These are phyloP conservation scores for Odontothrips loti DNA, from an alignment of 2,888 invertebrate species.

Conservation along the genomic window DNA sequence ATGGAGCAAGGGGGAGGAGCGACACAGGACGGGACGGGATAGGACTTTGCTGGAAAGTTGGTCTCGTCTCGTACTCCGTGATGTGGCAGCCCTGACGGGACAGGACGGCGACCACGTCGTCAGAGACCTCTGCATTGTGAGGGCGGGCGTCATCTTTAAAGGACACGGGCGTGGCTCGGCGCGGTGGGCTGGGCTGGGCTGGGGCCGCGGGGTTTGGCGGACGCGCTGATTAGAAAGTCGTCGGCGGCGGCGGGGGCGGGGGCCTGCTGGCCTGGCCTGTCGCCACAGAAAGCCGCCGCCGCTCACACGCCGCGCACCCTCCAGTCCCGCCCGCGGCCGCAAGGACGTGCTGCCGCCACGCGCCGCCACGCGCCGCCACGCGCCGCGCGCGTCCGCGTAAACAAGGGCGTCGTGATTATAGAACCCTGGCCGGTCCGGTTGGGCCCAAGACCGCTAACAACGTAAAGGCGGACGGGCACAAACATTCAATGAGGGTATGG, in stretches of 20 bases:
- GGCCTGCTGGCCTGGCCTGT: not conserved
- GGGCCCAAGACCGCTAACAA: constrained; percentile 9
- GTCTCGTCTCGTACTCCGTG: not conserved
- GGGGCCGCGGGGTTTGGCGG: not conserved
- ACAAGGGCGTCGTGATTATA: constrained; percentile 18
- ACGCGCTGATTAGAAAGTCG: constrained; percentile 20
- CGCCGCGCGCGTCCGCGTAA: not conserved
- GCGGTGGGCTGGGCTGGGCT: not conserved
- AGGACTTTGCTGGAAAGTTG: constrained; percentile 6
- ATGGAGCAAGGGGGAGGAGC: too few relatives aligned
- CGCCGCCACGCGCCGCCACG: too few relatives aligned
- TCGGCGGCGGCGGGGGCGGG: not conserved
- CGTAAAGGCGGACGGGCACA: not conserved
- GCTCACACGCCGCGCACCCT: too few relatives aligned
- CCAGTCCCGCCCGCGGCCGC: too few relatives aligned
- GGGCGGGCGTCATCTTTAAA: constrained; percentile 16
- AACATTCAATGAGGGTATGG: not conserved
- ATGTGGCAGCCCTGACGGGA: not conserved
- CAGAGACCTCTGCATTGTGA: not conserved
- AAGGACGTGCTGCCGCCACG: too few relatives aligned
- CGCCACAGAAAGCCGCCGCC: too few relatives aligned
- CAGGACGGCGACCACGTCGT: not conserved
- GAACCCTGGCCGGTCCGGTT: not conserved
- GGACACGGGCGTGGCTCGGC: not conserved
- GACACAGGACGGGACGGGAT: too few relatives aligned